A percentile compares a stretch with the other conserved stretches of the same genome.
These are phyloP conservation scores for Rhopalosiphum nymphaeae DNA, from an alignment of 2,888 invertebrate genomes.

Conservation along the genomic window DNA sequence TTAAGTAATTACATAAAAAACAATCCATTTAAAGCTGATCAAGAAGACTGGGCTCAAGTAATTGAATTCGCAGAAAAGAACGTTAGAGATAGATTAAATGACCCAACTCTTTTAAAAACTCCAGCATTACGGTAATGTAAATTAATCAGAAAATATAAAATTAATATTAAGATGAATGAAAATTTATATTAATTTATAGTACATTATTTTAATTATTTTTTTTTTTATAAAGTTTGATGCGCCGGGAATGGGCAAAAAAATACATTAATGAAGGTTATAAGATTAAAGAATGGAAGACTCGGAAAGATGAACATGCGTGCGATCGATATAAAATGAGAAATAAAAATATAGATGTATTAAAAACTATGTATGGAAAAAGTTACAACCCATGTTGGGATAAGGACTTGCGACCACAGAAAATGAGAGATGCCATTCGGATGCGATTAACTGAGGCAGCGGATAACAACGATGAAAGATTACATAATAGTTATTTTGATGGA, in stretches of 20 bases:
- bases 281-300: conserved; percentile 47
- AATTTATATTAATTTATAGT: background rate
- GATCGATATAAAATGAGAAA: conserved; percentile 46
- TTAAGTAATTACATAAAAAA: conserved; percentile 25
- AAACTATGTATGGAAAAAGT: conserved; percentile 30
- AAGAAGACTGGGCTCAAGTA: conserved; percentile 51
- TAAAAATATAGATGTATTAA: background rate
- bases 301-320: background rate
- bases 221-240: conserved; percentile 16
- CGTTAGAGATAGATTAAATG: conserved; percentile 15
- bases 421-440: conserved; percentile 19
- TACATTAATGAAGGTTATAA: conserved; percentile 57
- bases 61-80: conserved; percentile 43
- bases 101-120: conserved; percentile 38
- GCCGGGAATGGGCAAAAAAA: conserved; percentile 42
- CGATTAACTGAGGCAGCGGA: background rate
- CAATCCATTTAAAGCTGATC: conserved; percentile 4
- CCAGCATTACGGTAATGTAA: conserved; percentile 28
- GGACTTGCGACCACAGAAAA: background rate
- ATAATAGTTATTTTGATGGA: background rate
- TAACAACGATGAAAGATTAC: background rate
- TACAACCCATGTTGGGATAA: conserved; percentile 48
- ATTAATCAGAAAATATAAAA: background rate
- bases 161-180: background rate
- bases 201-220: background rate